A percentile compares a stretch with the other conserved stretches of the same genome.
Evolutionary conservation across 2,888 invertebrate genomes (phyloP).

Genomic region (Imbricaverruca yamaguchii): DNA sequence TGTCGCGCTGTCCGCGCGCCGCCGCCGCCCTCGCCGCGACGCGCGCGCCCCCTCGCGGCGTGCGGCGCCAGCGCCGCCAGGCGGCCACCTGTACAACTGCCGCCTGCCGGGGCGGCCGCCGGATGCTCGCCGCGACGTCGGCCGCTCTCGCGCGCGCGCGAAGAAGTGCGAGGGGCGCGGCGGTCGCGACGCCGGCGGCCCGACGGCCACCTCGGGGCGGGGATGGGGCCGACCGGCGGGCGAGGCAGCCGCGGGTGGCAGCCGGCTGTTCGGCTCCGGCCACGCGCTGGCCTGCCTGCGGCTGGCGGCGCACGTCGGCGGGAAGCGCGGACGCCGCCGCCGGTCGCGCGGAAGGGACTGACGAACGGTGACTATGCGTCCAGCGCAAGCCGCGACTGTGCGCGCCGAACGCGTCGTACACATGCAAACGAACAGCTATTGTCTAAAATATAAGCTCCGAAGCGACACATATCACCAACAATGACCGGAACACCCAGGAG

Average conservation of each 20-base stretch:
- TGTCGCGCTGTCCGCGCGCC: neutral
- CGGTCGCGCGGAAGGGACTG: neutral
- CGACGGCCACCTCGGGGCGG: neutral
- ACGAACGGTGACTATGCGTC: neutral
- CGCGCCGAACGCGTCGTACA: neutral
- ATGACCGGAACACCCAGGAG: neutral
- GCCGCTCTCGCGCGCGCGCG: neutral
- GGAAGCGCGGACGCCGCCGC: neutral
- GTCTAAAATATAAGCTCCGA: slow-evolving; percentile 15
- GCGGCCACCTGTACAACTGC: neutral
- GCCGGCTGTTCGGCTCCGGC: neutral
- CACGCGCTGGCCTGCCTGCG: neutral
- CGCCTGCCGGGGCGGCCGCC: neutral
- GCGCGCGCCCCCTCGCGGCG: slow-evolving; percentile 8
- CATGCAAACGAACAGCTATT: neutral
- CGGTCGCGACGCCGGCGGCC: neutral
- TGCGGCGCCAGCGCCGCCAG: neutral
- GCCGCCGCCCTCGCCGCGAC: neutral
- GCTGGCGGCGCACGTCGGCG: neutral
- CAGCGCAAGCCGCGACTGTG: neutral
- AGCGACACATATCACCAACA: slow-evolving; percentile 4
- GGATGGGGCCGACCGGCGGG: neutral
- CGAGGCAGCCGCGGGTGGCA: neutral
- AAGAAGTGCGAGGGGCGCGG: neutral
- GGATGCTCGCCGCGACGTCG: neutral